A percentile compares a stretch with the other conserved stretches of the same genome.
phyloP scores from a whole-genome alignment of 2,888 invertebrate species.

The Ellobium chinense region DNA sequence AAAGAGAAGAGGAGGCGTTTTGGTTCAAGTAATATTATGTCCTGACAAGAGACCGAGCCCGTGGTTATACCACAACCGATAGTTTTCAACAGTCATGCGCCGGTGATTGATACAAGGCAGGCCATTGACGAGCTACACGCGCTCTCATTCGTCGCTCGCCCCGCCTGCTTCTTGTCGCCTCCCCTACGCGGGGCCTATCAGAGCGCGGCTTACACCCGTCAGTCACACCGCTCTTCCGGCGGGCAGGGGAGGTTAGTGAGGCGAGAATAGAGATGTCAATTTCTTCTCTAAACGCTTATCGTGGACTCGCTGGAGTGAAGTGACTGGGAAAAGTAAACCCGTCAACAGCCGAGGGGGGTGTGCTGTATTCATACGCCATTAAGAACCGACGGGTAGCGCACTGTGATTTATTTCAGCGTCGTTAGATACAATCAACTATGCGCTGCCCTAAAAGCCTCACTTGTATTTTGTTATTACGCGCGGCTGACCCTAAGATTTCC shows the following conservation, averaged over 20 bases:
- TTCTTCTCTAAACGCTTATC: not conserved
- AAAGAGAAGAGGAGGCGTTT: constrained; percentile 35
- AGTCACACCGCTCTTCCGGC: not conserved
- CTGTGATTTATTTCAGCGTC: constrained; percentile 21
- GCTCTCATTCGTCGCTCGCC: constrained; percentile 11
- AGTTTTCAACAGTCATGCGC: not conserved
- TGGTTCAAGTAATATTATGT: constrained; percentile 44
- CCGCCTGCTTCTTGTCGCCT: not conserved
- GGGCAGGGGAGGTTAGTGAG: constrained; percentile 5
- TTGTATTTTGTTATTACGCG: constrained; percentile 4
- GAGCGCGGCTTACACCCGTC: not conserved
- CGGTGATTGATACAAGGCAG: constrained; percentile 26
- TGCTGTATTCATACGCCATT: constrained; percentile 24
- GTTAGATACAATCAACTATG: constrained; percentile 15
- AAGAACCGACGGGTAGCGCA: constrained; percentile 10
- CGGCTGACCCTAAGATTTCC: not conserved
- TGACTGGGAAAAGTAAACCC: not conserved
- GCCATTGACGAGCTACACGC: not conserved
- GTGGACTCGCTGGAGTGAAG: constrained; percentile 8
- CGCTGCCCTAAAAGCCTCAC: not conserved
- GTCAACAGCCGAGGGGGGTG: constrained; percentile 10
- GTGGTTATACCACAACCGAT: constrained; percentile 23
- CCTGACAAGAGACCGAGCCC: constrained; percentile 13
- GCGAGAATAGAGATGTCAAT: constrained; percentile 31
- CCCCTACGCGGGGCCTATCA: not conserved